These are phyloP conservation scores for Elymnias hypermnestra DNA, from an alignment of 1,140 invertebrate genomes.

Conservation along the genomic window DNA sequence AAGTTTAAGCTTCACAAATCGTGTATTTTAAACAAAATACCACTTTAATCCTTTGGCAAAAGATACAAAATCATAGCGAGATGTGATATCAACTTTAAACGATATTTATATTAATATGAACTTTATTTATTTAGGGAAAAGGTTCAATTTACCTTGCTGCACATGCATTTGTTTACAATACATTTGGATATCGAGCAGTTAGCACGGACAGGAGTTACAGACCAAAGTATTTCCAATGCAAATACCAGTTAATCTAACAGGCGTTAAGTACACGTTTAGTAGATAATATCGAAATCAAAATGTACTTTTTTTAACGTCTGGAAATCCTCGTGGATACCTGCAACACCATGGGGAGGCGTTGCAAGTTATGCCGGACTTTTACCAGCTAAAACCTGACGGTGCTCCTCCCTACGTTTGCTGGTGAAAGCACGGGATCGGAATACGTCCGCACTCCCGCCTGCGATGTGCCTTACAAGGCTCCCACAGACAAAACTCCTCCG, in stretches of 20 bases:
- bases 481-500: too few relatives aligned
- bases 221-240: slow-evolving; percentile 25
- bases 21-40: background rate
- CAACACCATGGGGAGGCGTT: too few relatives aligned
- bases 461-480: too few relatives aligned
- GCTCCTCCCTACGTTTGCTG: too few relatives aligned
- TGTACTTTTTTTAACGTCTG: too few relatives aligned
- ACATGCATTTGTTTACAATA: background rate
- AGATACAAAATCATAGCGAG: background rate
- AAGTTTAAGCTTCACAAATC: slow-evolving; percentile 12
- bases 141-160: background rate
- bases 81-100: background rate
- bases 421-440: too few relatives aligned
- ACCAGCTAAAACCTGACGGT: too few relatives aligned
- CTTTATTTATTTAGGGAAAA: background rate
- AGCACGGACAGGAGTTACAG: slow-evolving; percentile 20
- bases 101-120: background rate
- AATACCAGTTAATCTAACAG: slow-evolving; percentile 17
- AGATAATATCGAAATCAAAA: too few relatives aligned
- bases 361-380: too few relatives aligned
- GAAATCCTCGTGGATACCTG: too few relatives aligned
- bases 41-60: background rate
- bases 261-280: slow-evolving; percentile 11
- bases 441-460: too few relatives aligned
- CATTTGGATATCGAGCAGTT: slow-evolving; percentile 5